These are phyloP conservation scores for Empis stercorea DNA, from an alignment of 2,888 invertebrate species.

Conservation along the genomic window DNA sequence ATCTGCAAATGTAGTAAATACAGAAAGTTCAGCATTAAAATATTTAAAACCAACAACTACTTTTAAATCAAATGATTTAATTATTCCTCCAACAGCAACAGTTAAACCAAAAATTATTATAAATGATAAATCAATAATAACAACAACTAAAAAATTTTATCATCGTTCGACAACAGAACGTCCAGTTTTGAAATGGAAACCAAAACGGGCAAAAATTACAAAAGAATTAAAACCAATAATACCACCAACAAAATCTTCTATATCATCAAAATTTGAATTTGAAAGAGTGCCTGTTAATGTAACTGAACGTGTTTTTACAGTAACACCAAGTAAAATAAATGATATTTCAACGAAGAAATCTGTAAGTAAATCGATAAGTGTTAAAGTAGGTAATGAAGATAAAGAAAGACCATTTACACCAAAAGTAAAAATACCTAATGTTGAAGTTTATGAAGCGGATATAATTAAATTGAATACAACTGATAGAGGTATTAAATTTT, in stretches of 20 bases:
- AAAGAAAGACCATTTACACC: slow-evolving; percentile 25
- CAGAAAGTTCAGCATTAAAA: too few species aligned
- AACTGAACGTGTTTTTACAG: slow-evolving; percentile 13
- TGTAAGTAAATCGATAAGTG: slow-evolving; percentile 41
- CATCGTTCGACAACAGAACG: slow-evolving; percentile 20
- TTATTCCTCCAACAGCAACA: not conserved
- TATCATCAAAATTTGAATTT: slow-evolving; percentile 10
- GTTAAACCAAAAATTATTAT: not conserved
- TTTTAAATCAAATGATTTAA: not conserved
- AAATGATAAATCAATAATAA: too few species aligned
- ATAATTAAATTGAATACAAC: slow-evolving; percentile 12
- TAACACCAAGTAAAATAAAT: slow-evolving; percentile 10
- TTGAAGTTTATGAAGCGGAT: slow-evolving; percentile 13
- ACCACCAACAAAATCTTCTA: slow-evolving; percentile 12
- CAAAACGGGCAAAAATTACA: slow-evolving; percentile 16
- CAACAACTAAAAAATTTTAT: too few species aligned
- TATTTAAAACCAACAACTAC: not conserved
- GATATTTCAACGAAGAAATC: slow-evolving; percentile 36
- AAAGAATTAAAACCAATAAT: slow-evolving; percentile 11
- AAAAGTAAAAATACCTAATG: slow-evolving; percentile 9
- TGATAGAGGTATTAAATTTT: slow-evolving; percentile 14
- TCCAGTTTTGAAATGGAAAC: slow-evolving; percentile 30
- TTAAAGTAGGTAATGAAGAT: slow-evolving; percentile 37
- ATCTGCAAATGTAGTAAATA: too few species aligned
- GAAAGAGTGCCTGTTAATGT: slow-evolving; percentile 11